Evolutionary conservation across 2,888 invertebrate genomes (phyloP).

Genomic region (Mythimna ferrago): DNA sequence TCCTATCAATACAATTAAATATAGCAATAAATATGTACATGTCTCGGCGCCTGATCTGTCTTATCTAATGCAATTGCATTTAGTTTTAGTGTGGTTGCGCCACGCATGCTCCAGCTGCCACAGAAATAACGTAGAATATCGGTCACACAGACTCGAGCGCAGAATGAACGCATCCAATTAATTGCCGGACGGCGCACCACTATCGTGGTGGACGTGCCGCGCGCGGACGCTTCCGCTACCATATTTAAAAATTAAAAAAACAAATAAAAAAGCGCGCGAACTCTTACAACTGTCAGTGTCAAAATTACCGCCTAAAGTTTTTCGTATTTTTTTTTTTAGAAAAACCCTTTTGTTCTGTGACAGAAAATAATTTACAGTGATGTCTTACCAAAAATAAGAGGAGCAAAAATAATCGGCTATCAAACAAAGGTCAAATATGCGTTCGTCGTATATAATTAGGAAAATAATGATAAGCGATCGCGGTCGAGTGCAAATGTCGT

Average conservation of each 20-base stretch:
- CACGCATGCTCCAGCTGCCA: conserved; percentile 80
- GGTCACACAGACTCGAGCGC: conserved; percentile 86
- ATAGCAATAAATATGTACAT: conserved; percentile 62
- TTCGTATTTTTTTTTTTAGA: conserved; percentile 15
- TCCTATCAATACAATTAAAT: conserved; percentile 59
- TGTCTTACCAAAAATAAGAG: conserved; percentile 40
- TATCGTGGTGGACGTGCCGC: conserved; percentile 84
- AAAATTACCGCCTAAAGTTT: conserved; percentile 37
- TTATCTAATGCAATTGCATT: conserved; percentile 89
- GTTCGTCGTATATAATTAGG: conserved; percentile 78
- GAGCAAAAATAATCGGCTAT: conserved; percentile 62
- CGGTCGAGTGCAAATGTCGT: conserved; percentile 88
- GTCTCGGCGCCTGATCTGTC: conserved; percentile 73
- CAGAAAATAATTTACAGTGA: conserved; percentile 28
- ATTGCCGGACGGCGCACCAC: conserved; percentile 83
- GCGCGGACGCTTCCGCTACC: conserved; percentile 85
- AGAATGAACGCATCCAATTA: conserved; percentile 86
- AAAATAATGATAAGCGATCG: conserved; percentile 86
- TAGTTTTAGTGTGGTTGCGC: conserved; percentile 88
- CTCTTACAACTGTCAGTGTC: conserved; percentile 59
- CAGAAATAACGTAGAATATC: conserved; percentile 90
- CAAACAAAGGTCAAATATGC: conserved; percentile 78
- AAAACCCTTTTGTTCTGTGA: conserved; percentile 7
- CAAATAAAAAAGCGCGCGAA: conserved; percentile 79
- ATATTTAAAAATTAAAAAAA: conserved; percentile 68